Conservation (phyloP, 2,888 invertebrate genomes). For the Agapostemon virescens region DNA sequence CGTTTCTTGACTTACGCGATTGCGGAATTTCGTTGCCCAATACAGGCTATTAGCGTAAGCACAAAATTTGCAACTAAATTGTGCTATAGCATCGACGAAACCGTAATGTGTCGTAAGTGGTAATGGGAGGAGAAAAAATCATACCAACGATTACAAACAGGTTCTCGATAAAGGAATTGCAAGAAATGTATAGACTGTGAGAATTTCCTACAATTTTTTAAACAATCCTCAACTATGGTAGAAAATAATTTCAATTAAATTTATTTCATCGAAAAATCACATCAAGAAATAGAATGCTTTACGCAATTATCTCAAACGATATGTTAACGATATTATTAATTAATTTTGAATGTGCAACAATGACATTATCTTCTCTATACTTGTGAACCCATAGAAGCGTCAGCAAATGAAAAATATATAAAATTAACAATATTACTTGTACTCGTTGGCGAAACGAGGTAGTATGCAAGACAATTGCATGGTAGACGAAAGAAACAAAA, state of each 20-base stretch:
- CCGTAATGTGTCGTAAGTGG: neutral
- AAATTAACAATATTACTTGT: conserved; percentile 56
- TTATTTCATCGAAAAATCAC: too few relatives aligned
- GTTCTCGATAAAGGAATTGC: too few relatives aligned
- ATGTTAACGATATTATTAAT: too few relatives aligned
- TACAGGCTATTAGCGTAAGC: neutral
- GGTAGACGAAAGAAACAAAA: neutral
- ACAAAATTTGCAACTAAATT: neutral
- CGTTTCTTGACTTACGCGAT: neutral
- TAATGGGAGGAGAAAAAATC: neutral
- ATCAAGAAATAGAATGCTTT: too few relatives aligned
- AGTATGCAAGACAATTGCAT: conserved; percentile 28
- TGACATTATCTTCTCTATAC: neutral
- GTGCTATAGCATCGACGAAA: neutral
- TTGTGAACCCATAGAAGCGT: conserved; percentile 53
- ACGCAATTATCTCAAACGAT: too few relatives aligned
- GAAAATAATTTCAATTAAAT: too few relatives aligned
- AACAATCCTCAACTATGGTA: too few relatives aligned
- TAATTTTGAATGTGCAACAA: too few relatives aligned
- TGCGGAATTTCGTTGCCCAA: neutral
- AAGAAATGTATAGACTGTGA: neutral
- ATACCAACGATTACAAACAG: neutral
- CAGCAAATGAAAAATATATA: conserved; percentile 47
- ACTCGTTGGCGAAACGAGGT: conserved; percentile 56
- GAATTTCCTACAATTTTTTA: neutral